phyloP scores from a whole-genome alignment of 2,888 invertebrate genomes.

The Polydesmus complanatus region DNA sequence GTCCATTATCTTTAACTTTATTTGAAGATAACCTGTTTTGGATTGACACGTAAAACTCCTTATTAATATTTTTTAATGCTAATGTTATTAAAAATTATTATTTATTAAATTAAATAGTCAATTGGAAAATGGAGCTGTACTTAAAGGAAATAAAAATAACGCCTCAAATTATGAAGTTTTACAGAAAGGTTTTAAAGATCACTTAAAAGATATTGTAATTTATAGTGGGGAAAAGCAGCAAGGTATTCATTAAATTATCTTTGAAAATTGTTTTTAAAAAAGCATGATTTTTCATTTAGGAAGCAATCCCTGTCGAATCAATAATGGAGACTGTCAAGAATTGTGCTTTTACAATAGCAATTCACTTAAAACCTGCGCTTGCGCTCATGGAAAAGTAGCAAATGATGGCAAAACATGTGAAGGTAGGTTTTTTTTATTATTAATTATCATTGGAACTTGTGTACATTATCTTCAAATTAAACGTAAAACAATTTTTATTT shows the following conservation, averaged over 20 bases:
- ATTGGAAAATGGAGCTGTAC: slow-evolving; percentile 48
- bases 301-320: slow-evolving; percentile 47
- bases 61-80: background rate
- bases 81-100: background rate
- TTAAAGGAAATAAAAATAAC: slow-evolving; percentile 47
- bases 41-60: slow-evolving; percentile 54
- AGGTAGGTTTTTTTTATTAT: slow-evolving; percentile 30
- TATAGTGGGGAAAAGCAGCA: slow-evolving; percentile 22
- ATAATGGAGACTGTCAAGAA: slow-evolving; percentile 61
- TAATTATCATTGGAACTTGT: background rate
- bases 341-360: slow-evolving; percentile 59
- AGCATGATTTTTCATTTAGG: slow-evolving; percentile 26
- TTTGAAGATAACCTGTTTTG: slow-evolving; percentile 52
- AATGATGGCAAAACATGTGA: slow-evolving; percentile 52
- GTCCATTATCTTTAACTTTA: slow-evolving; percentile 52
- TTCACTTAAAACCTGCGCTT: slow-evolving; percentile 46
- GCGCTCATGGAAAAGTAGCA: slow-evolving; percentile 63
- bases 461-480: slow-evolving; percentile 4
- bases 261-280: slow-evolving; percentile 9
- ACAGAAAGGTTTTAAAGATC: slow-evolving; percentile 45
- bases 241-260: background rate
- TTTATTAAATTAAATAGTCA: slow-evolving; percentile 2
- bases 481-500: slow-evolving; percentile 5
- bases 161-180: slow-evolving; percentile 43
- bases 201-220: slow-evolving; percentile 49